Evolutionary conservation across 2,888 invertebrate species (phyloP).

Genomic region (Zaprionus obscuricornis): DNA sequence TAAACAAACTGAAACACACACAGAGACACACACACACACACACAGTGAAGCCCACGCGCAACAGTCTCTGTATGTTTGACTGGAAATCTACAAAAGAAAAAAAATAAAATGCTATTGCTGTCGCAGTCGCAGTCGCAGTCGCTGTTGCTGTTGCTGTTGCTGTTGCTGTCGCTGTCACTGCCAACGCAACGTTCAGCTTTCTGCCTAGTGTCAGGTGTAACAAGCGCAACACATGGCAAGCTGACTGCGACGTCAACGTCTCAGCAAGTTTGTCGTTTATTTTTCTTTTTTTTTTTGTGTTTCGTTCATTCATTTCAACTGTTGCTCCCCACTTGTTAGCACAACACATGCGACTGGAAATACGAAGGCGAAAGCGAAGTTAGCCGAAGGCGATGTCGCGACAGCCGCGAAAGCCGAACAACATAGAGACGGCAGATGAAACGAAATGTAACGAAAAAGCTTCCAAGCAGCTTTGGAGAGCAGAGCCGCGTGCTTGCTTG

Average conservation of each 20-base stretch:
- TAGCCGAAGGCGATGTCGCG: conserved; percentile 5
- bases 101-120: not conserved
- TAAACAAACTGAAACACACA: conserved; percentile 1
- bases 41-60: conserved; percentile 34
- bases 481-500: no score
- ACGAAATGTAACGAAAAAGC: no score
- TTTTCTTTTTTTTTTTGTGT: no score
- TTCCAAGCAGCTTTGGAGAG: no score
- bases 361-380: conserved; percentile 4
- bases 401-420: conserved; percentile 9
- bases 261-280: conserved; percentile 26
- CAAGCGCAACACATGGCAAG: conserved; percentile 69
- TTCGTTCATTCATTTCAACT: conserved; percentile 80
- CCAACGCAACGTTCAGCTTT: conserved; percentile 12
- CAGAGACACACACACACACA: not conserved
- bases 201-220: conserved; percentile 43
- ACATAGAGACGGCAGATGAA: no score
- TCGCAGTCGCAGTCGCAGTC: not conserved
- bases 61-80: conserved; percentile 44
- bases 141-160: conserved; percentile 1
- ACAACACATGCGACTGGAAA: conserved; percentile 66
- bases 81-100: conserved; percentile 45
- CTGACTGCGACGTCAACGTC: conserved; percentile 13
- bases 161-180: not conserved
- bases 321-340: conserved; percentile 81